A percentile compares a stretch with the other conserved stretches of the same genome.
phyloP scores from a whole-genome alignment of 2,888 invertebrate species.

The Volucella inflata region DNA sequence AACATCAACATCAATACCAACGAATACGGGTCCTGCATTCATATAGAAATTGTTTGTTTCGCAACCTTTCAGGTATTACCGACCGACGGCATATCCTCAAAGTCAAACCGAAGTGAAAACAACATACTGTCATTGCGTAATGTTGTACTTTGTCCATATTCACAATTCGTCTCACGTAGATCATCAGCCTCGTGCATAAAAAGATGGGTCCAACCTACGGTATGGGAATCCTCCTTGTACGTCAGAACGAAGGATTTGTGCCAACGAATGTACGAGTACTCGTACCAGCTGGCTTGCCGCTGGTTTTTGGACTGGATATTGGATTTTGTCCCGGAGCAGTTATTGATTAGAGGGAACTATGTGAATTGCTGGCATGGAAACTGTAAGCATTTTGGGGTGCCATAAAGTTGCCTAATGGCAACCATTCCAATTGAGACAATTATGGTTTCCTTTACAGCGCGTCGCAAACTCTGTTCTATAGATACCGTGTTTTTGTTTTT shows the following conservation, averaged over 20 bases:
- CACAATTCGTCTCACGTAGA: constrained; percentile 49
- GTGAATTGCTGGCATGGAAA: constrained; percentile 5
- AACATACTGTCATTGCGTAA: not conserved
- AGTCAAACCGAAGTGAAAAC: constrained; percentile 27
- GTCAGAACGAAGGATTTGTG: not conserved
- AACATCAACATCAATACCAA: not conserved
- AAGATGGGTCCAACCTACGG: not conserved
- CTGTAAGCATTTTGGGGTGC: constrained; percentile 1
- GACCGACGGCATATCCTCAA: constrained; percentile 18
- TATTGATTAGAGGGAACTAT: constrained; percentile 4
- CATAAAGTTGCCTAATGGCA: constrained; percentile 7
- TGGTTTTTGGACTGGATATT: constrained; percentile 23
- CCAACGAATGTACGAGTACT: too few relatives aligned
- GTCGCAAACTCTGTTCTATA: not conserved
- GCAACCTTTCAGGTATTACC: constrained; percentile 38
- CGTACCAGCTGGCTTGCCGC: too few relatives aligned
- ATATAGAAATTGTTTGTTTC: constrained; percentile 37
- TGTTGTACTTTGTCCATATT: not conserved
- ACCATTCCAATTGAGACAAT: constrained; percentile 13
- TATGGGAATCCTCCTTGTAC: not conserved
- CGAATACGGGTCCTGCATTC: constrained; percentile 9
- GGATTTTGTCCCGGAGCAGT: constrained; percentile 9
- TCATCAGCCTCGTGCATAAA: constrained; percentile 39
- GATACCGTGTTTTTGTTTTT: too few relatives aligned
- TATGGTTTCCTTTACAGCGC: constrained; percentile 2